These are phyloP conservation scores for Rhaphigaster nebulosa DNA, from an alignment of 2,888 invertebrate species.

Conservation along the genomic window DNA sequence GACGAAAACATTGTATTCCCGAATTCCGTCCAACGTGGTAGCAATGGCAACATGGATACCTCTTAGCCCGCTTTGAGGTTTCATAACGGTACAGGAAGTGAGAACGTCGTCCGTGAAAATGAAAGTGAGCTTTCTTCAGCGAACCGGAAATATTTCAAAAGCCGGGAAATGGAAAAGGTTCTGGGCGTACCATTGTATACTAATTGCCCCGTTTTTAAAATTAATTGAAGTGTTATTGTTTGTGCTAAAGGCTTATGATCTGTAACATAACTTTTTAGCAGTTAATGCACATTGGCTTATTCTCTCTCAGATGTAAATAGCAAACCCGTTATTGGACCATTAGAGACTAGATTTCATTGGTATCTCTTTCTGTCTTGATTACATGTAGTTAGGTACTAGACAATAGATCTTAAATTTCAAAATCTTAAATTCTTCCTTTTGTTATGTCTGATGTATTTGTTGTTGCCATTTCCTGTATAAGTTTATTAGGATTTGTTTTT, in stretches of 20 bases:
- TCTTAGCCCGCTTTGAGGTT: neutral
- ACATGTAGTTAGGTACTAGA: too few relatives aligned
- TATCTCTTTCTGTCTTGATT: too few relatives aligned
- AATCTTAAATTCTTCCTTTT: too few relatives aligned
- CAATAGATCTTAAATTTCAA: too few relatives aligned
- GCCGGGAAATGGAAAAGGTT: neutral
- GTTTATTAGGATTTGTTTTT: too few relatives aligned
- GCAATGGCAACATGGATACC: neutral
- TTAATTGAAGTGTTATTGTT: neutral
- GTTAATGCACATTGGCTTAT: neutral
- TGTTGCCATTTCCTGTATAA: too few relatives aligned
- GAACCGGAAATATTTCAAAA: neutral
- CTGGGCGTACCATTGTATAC: neutral
- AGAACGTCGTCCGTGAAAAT: slow-evolving; percentile 20
- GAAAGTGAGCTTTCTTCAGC: slow-evolving; percentile 43
- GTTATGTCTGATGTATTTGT: too few relatives aligned
- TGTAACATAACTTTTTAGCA: neutral
- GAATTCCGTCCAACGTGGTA: neutral
- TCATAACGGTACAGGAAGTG: slow-evolving; percentile 28
- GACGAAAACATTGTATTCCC: neutral
- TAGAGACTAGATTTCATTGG: too few relatives aligned
- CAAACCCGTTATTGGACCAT: too few relatives aligned
- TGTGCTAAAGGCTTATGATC: neutral
- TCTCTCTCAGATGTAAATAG: too few relatives aligned
- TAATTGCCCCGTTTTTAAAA: neutral